Conservation (phyloP, 2,113 vertebrate species). For the Notiomystis cincta region DNA sequence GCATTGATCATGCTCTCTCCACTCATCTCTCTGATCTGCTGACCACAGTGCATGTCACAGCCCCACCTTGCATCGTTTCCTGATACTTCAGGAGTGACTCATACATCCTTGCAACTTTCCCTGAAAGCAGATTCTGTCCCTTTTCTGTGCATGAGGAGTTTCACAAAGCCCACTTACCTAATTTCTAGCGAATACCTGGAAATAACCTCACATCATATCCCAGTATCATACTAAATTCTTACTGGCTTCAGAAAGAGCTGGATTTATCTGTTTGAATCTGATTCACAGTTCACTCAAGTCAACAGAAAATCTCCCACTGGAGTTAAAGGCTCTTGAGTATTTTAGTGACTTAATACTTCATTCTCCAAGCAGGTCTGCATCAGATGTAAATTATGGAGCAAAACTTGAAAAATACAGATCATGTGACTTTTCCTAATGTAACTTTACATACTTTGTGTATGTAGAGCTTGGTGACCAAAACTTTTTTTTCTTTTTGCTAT, state of each 20-base stretch:
- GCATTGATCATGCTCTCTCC: background rate
- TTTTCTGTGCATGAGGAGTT: background rate
- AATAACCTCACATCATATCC: background rate
- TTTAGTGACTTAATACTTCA: background rate
- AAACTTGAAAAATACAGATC: background rate
- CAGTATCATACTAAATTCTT: background rate
- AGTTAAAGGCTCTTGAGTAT: background rate
- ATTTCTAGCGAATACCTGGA: background rate
- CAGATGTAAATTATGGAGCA: background rate
- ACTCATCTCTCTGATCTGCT: slow-evolving; percentile 43
- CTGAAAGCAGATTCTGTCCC: slow-evolving; percentile 15
- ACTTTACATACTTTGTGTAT: background rate
- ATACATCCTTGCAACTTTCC: background rate
- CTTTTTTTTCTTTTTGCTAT: background rate
- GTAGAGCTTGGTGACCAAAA: background rate
- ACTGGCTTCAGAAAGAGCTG: background rate
- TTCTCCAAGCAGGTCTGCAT: background rate
- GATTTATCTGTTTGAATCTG: background rate
- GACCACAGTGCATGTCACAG: slow-evolving; percentile 36
- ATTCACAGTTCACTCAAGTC: background rate
- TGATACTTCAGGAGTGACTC: slow-evolving; percentile 44
- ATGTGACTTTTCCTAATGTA: background rate
- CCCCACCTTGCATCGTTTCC: slow-evolving; percentile 34
- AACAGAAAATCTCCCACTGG: background rate
- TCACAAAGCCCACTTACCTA: background rate